Base-by-base conservation (phyloP, 2,113 vertebrate species). In the Hassar affinis region DNA sequence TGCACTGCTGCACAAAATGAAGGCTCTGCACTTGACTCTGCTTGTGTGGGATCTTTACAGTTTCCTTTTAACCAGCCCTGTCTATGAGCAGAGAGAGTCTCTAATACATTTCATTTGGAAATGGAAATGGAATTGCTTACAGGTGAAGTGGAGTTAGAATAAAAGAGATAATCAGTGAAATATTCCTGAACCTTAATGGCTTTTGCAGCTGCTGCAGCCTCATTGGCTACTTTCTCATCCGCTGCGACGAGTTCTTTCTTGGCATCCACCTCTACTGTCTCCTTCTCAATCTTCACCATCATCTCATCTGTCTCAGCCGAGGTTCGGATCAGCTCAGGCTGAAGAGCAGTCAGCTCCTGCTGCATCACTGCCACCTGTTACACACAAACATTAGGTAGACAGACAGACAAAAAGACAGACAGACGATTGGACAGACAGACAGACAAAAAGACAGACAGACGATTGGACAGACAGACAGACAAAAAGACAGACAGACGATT, bases 351-450 rank as follows among this genome's bases (percentile, higher is more conserved):
- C 83, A 98, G 91, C 78, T 98, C 94, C 69, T 92, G 91, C 87
- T 98, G 96, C 96, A 98, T 97, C 78, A 95, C 94, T 1, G 94
- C 93, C 81, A 98, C 95, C 97, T 98, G 85, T 20, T 38, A 25
- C 25, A 72, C 80, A 78, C 77, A 69, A n/a, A n/a, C n/a, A n/a
- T n/a, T n/a, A n/a, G n/a, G 38, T 52, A 77, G 51, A 42, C 38
- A 51, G 49, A 51, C 49, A 51, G 49, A 51, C 2, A 14, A 14
- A 57, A 14, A 52, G 7, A 38, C 74, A 77, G 74, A 54, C 52
- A 56, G 47, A 75, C n/a, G 5, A 20, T 33, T 35, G 11, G 17
- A 27, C n/a, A 75, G 25, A 51, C n/a, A 75, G 47, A 33, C 57
- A 51, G 4, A 77, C 2, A 14, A 14, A 57, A 14, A 52, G 7